These are phyloP conservation scores for Astatoreochromis straeleni DNA, from an alignment of 2,113 vertebrate genomes.

Conservation along the genomic window DNA sequence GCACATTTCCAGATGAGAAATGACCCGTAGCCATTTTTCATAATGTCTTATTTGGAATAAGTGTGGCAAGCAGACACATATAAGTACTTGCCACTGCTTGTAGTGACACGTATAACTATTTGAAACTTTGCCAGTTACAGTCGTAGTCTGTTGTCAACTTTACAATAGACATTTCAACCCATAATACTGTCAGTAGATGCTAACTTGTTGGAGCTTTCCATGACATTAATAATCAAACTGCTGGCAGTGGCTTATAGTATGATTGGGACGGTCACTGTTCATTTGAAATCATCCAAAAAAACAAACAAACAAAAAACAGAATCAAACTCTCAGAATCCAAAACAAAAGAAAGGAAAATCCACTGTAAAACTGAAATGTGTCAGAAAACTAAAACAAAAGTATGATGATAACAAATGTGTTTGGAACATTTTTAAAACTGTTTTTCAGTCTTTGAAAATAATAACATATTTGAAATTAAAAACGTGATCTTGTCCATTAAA, in stretches of 20 bases:
- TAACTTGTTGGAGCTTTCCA: neutral
- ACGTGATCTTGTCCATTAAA: neutral
- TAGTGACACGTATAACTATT: neutral
- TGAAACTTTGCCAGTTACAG: neutral
- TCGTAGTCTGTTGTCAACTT: neutral
- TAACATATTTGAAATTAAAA: neutral
- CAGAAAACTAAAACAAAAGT: neutral
- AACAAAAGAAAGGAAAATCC: neutral
- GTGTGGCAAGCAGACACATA: neutral
- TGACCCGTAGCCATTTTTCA: neutral
- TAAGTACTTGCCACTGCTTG: neutral
- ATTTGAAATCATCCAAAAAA: neutral
- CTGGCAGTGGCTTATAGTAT: neutral
- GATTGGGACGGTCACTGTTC: neutral
- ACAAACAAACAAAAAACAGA: neutral
- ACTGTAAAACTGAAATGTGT: neutral
- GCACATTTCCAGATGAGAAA: neutral
- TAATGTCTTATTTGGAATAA: neutral
- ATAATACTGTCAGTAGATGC: neutral
- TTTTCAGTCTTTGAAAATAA: neutral
- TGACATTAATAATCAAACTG: neutral
- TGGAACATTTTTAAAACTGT: neutral
- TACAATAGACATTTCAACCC: neutral
- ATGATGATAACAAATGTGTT: neutral
- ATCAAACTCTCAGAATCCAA: neutral